These are phyloP conservation scores for pig (Sus scrofa) DNA, from an alignment of 2,113 vertebrate genomes.

Conservation along the genomic window T2T-Sscrofa CM000822.6:59877501-59878000, in stretches of 20 bases:
- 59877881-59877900: not conserved
- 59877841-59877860: not conserved
- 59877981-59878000: not conserved
- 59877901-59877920: not conserved
- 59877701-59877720: not conserved
- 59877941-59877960: not conserved
- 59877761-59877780: not conserved
- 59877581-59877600: not conserved
- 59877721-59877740: conserved; percentile 50
- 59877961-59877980: not conserved
- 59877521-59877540: not conserved
- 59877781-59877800: not conserved
- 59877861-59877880: not conserved
- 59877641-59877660: not conserved
- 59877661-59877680: conserved; percentile 15
- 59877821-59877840: not conserved
- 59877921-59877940: not conserved
- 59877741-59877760: not conserved
- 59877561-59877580: not conserved
- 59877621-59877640: conserved; percentile 43
- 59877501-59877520: conserved; percentile 4
- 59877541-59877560: not conserved
- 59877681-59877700: not conserved
- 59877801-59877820: not conserved
- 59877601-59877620: not conserved